Conservation (phyloP, 2,797 vertebrate species). For the Rhynchotus rufescens region DNA sequence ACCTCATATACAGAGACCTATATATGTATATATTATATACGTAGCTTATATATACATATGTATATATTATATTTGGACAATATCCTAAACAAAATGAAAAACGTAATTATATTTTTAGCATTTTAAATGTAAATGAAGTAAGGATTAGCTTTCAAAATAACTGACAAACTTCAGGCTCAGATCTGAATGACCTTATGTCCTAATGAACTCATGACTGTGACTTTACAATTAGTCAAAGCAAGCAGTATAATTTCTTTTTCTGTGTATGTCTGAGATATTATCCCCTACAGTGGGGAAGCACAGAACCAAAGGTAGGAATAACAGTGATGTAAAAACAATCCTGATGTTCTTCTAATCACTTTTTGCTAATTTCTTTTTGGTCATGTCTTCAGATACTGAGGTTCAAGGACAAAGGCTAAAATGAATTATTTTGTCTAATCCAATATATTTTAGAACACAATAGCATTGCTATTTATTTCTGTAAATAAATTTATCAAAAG, state of each 20-base stretch:
- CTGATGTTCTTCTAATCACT: neutral
- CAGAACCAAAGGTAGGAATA: neutral
- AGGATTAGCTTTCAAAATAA: conserved; percentile 2
- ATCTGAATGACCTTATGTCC: conserved; percentile 47
- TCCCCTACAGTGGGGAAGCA: neutral
- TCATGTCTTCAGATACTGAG: neutral
- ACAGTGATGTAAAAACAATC: neutral
- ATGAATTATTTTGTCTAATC: neutral
- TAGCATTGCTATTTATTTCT: neutral
- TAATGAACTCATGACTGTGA: neutral
- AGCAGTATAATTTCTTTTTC: conserved; percentile 21
- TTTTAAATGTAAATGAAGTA: conserved; percentile 15
- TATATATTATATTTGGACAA: neutral
- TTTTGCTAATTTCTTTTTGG: neutral
- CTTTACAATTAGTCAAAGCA: conserved; percentile 31
- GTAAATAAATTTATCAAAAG: neutral
- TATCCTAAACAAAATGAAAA: neutral
- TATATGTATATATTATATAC: too few species aligned
- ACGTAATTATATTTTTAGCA: neutral
- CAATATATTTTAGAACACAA: neutral
- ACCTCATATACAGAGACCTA: neutral
- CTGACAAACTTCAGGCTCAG: neutral
- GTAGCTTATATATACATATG: too few species aligned
- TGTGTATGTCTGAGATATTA: neutral
- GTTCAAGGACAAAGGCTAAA: neutral